phyloP scores from a whole-genome alignment of 2,797 vertebrate species.

The Dromococcyx pavoninus region DNA sequence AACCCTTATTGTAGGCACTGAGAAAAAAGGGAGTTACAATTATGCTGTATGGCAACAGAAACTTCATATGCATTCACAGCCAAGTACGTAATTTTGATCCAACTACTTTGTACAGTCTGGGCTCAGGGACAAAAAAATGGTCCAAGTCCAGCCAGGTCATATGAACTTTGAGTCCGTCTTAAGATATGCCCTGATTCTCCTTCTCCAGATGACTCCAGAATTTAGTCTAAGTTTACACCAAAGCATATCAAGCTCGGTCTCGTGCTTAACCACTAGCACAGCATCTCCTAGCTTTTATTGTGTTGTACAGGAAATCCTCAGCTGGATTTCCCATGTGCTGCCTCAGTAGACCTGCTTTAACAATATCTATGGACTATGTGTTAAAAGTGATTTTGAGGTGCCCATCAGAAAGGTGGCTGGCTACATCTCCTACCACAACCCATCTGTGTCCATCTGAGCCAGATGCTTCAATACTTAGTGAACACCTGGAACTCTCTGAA shows the following conservation, averaged over 20 bases:
- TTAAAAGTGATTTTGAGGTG: neutral
- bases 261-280: rapidly evolving
- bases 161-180: neutral
- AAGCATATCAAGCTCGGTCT: neutral
- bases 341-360: neutral
- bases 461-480: neutral
- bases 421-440: neutral
- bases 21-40: neutral
- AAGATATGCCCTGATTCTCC: neutral
- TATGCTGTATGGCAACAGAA: neutral
- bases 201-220: neutral
- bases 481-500: neutral
- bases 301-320: neutral
- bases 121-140: rapidly evolving
- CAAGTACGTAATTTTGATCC: neutral
- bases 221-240: neutral
- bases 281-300: neutral
- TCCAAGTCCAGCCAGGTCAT: neutral
- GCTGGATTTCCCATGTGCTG: neutral
- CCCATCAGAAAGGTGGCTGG: neutral
- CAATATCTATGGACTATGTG: neutral
- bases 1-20: neutral
- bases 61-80: neutral
- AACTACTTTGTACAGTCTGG: neutral
- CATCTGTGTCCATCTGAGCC: rapidly evolving